Evolutionary conservation across 2,888 invertebrate genomes (phyloP).

Genomic region (Strigamia transsilvanica): DNA sequence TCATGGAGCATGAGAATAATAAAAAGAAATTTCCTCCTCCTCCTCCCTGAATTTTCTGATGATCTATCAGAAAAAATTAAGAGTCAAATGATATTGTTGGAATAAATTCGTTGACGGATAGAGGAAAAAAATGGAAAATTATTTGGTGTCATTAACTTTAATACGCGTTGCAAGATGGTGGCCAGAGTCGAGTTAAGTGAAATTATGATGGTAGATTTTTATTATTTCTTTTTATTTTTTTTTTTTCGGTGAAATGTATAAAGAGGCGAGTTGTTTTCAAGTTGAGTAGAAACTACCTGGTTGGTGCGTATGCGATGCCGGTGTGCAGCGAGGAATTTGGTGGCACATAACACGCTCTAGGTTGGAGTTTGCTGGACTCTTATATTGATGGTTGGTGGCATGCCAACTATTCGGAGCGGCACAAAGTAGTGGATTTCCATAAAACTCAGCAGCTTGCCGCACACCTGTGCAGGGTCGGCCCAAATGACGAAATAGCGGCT

Average conservation of each 20-base stretch:
- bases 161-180: neutral
- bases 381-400: slow-evolving; percentile 45
- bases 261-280: neutral
- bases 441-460: slow-evolving; percentile 32
- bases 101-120: neutral
- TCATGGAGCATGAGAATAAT: slow-evolving; percentile 23
- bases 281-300: slow-evolving; percentile 38
- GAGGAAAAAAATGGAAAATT: neutral
- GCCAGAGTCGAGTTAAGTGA: neutral
- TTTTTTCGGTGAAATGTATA: neutral
- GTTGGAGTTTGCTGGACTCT: slow-evolving; percentile 20
- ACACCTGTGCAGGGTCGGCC: slow-evolving; percentile 25
- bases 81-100: neutral
- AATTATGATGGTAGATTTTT: neutral
- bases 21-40: neutral
- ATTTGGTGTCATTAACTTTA: neutral
- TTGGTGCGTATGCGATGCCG: slow-evolving; percentile 24
- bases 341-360: slow-evolving; percentile 43
- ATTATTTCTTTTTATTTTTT: too few relatives aligned
- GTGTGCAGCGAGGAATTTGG: slow-evolving; percentile 37
- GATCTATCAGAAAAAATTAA: slow-evolving; percentile 7
- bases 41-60: neutral
- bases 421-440: slow-evolving; percentile 49
- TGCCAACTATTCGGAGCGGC: slow-evolving; percentile 45
- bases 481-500: slow-evolving; percentile 45